Percentiles rank a stretch among this genome's conserved stretches.
phyloP scores from a whole-genome alignment of 1,140 invertebrate species.

The Daktulosphaira vitifoliae region DNA sequence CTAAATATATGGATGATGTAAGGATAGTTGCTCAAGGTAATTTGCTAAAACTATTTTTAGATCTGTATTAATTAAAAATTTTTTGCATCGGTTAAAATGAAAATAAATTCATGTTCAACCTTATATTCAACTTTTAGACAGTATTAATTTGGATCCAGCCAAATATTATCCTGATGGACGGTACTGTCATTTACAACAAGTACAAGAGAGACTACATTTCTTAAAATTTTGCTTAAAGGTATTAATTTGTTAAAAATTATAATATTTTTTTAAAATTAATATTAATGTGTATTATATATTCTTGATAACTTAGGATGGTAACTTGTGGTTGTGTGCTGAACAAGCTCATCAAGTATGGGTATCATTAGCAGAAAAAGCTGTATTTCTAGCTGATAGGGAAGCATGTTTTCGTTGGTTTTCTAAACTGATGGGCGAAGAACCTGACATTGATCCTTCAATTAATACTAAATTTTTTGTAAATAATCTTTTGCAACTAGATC shows the following conservation, averaged over 20 bases:
- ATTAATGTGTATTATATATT: background rate
- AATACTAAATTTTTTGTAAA: conserved; percentile 94
- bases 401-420: conserved; percentile 98
- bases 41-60: background rate
- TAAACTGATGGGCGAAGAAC: conserved; percentile 96
- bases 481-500: conserved; percentile 87
- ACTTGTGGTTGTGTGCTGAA: conserved; percentile 87
- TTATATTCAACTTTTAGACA: conserved; percentile 47
- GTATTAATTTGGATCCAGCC: conserved; percentile 68
- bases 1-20: conserved; percentile 82
- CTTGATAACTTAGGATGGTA: conserved; percentile 39
- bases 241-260: conserved; percentile 14
- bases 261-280: background rate
- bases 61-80: background rate
- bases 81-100: background rate
- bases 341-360: conserved; percentile 97
- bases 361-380: conserved; percentile 85
- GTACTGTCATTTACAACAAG: conserved; percentile 86
- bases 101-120: too few relatives aligned
- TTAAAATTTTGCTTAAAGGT: conserved; percentile 78
- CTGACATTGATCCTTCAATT: conserved; percentile 91
- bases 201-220: conserved; percentile 90
- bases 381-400: conserved; percentile 84
- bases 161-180: conserved; percentile 77
- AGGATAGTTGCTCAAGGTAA: conserved; percentile 58